These are phyloP conservation scores for Drosophila testacea DNA, from an alignment of 2,888 invertebrate species.

Conservation along the genomic window DNA sequence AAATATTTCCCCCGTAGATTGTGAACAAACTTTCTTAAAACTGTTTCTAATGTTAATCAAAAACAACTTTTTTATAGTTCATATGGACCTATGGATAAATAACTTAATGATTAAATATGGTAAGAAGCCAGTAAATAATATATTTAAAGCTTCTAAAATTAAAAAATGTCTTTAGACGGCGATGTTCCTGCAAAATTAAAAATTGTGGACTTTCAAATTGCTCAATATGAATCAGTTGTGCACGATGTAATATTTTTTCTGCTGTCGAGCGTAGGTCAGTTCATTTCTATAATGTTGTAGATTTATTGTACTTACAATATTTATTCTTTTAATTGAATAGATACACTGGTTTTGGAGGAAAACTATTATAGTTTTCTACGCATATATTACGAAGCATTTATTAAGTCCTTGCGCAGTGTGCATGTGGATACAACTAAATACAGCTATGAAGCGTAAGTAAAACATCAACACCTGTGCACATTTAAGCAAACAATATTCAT, in stretches of 20 bases:
- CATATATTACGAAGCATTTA: conserved; percentile 86
- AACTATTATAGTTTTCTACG: conserved; percentile 86
- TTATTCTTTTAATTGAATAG: conserved; percentile 26
- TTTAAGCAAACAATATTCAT: neutral
- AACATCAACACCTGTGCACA: neutral
- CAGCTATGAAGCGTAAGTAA: conserved; percentile 84
- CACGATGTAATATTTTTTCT: conserved; percentile 87
- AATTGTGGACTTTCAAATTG: conserved; percentile 88
- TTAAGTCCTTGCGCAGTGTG: conserved; percentile 84
- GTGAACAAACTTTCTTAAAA: no score
- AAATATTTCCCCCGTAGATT: no score
- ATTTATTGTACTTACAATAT: neutral
- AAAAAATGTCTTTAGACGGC: conserved; percentile 31
- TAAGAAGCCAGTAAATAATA: conserved; percentile 27
- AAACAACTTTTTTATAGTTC: conserved; percentile 65
- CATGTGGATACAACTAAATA: conserved; percentile 83
- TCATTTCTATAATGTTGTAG: neutral
- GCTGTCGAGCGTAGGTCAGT: conserved; percentile 85
- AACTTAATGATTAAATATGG: conserved; percentile 87
- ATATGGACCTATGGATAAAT: conserved; percentile 88
- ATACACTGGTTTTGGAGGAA: conserved; percentile 84
- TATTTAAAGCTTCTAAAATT: neutral
- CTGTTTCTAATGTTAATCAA: neutral
- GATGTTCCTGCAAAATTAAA: conserved; percentile 86
- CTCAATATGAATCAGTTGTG: conserved; percentile 86